phyloP scores from a whole-genome alignment of 2,113 vertebrate species.

The Stomatorhinus ivindoensis region DNA sequence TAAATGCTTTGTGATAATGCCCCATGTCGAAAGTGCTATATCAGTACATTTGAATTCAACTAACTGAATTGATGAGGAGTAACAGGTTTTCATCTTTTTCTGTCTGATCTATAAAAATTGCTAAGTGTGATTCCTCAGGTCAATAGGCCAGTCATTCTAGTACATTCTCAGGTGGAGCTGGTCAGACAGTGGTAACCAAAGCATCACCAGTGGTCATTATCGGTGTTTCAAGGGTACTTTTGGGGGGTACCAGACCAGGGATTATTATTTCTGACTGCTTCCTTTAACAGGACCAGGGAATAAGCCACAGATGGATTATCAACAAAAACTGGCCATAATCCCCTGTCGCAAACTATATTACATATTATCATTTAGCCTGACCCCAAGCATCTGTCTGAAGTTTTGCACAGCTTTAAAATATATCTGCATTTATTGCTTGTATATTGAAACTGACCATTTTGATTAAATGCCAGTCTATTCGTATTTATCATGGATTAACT shows the following conservation, averaged over 20 bases:
- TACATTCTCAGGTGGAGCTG: background rate
- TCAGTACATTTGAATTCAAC: background rate
- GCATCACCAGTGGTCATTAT: background rate
- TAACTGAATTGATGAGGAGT: background rate
- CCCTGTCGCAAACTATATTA: background rate
- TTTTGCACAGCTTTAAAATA: background rate
- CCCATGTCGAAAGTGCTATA: background rate
- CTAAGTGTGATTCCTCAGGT: background rate
- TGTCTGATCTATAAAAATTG: background rate
- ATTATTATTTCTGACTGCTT: background rate
- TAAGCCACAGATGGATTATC: background rate
- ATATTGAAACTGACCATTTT: background rate
- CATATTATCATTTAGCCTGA: background rate
- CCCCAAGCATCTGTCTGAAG: background rate
- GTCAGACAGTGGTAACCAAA: background rate
- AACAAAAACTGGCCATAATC: background rate
- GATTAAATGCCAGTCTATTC: background rate
- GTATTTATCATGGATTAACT: background rate
- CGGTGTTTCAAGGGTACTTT: background rate
- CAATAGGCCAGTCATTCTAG: background rate
- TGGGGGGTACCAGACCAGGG: background rate
- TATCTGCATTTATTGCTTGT: background rate
- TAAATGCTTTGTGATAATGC: background rate
- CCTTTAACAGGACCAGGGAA: background rate
- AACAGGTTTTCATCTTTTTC: background rate